A percentile compares a stretch with the other conserved stretches of the same genome.
Evolutionary conservation across 1,140 invertebrate species (phyloP).

Genomic region (Drosophila mayri): DNA sequence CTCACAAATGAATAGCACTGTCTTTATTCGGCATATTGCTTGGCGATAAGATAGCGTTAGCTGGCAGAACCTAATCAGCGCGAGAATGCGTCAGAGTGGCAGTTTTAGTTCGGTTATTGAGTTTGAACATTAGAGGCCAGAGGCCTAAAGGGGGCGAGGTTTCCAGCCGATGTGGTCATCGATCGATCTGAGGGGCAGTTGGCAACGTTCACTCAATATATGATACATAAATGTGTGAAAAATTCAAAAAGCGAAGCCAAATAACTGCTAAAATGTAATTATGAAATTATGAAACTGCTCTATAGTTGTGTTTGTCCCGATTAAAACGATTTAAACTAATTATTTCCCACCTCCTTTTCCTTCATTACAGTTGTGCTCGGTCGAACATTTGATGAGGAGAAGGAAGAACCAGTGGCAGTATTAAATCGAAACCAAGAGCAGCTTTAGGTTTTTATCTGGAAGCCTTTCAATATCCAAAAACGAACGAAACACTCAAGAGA

Average conservation of each 20-base stretch:
- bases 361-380: conserved; percentile 63
- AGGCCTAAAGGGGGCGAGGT: conserved; percentile 21
- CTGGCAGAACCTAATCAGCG: conserved; percentile 16
- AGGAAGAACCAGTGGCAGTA: conserved; percentile 58
- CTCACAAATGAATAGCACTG: conserved; percentile 12
- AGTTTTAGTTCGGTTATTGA: conserved; percentile 20
- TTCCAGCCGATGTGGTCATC: conserved; percentile 43
- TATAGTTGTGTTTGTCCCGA: conserved; percentile 2
- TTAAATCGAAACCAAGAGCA: conserved; percentile 47
- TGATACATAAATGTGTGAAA: background rate
- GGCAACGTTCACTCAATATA: conserved; percentile 2
- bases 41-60: conserved; percentile 52
- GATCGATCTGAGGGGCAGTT: conserved; percentile 3
- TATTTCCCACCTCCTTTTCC: background rate
- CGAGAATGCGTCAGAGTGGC: conserved; percentile 33
- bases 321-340: conserved; percentile 56
- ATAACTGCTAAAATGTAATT: background rate
- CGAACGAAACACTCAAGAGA: conserved; percentile 53
- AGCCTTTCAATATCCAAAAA: conserved; percentile 53
- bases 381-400: conserved; percentile 71
- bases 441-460: background rate
- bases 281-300: too few species aligned
- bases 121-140: conserved; percentile 14
- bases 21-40: conserved; percentile 8
- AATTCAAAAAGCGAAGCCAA: background rate